These are phyloP conservation scores for Limnodromus scolopaceus DNA, from an alignment of 2,797 vertebrate genomes.

Conservation along the genomic window DNA sequence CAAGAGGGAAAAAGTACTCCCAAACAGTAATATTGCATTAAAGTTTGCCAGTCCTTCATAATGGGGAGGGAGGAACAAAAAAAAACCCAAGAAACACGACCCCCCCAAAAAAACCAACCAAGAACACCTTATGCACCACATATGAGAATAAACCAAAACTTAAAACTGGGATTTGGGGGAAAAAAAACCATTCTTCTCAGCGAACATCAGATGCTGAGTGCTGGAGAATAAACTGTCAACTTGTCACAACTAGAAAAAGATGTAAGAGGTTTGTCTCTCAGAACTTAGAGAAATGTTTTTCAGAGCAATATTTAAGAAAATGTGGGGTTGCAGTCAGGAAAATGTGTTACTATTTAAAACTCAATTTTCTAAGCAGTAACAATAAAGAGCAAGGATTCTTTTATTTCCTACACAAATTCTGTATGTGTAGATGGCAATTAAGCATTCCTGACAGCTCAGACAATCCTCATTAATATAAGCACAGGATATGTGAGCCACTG, in stretches of 20 bases:
- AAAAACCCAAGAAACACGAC: too few species aligned
- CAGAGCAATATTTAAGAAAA: background rate
- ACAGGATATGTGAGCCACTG: background rate
- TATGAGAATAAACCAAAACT: background rate
- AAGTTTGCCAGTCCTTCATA: background rate
- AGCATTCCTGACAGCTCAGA: background rate
- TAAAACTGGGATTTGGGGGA: background rate
- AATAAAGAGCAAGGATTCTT: background rate
- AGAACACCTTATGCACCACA: background rate
- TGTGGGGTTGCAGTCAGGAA: background rate
- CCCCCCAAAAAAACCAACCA: background rate
- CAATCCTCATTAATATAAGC: background rate
- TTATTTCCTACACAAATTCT: background rate
- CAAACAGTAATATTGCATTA: background rate
- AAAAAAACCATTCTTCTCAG: background rate
- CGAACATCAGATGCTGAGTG: background rate
- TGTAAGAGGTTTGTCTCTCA: background rate
- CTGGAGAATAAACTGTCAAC: background rate
- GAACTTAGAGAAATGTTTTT: background rate
- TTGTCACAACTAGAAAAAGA: background rate
- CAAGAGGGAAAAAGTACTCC: background rate
- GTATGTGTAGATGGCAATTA: background rate
- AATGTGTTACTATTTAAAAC: background rate
- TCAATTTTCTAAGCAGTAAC: background rate
- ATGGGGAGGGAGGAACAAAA: background rate